Percentiles rank a stretch among this genome's conserved stretches.
Conservation (phyloP, 2,888 invertebrate species). For the Ligdia adustata region DNA sequence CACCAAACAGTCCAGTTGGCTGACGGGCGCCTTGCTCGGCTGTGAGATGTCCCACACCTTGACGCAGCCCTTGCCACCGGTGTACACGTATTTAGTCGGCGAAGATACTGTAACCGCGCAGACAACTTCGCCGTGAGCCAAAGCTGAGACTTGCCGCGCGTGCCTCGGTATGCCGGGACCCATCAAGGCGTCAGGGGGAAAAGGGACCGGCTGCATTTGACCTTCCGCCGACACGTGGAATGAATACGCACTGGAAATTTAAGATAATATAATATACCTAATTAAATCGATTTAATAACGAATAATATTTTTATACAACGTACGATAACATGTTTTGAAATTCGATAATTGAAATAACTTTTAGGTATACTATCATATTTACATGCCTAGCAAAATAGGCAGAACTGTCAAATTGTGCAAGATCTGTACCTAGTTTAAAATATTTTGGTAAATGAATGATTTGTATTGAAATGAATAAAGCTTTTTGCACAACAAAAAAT, state of each 20-base stretch:
- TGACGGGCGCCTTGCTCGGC: slow-evolving; percentile 94
- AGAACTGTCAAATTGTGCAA: no score
- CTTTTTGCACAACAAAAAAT: no score
- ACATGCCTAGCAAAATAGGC: no score
- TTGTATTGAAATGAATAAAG: no score
- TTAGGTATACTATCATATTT: no score
- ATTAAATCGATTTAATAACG: no score
- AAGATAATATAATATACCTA: no score
- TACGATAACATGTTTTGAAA: no score
- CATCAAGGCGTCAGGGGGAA: slow-evolving; percentile 96
- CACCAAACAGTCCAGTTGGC: slow-evolving; percentile 96
- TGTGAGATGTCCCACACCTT: slow-evolving; percentile 99
- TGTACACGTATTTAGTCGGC: slow-evolving; percentile 96
- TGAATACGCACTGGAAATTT: slow-evolving; percentile 92
- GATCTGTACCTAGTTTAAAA: no score
- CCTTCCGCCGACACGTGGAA: slow-evolving; percentile 96
- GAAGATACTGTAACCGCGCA: slow-evolving; percentile 98
- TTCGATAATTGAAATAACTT: no score
- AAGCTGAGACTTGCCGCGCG: slow-evolving; percentile 95
- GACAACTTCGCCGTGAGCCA: slow-evolving; percentile 98
- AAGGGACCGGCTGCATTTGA: slow-evolving; percentile 96
- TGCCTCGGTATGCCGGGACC: slow-evolving; percentile 97
- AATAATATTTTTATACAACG: no score
- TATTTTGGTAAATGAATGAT: no score
- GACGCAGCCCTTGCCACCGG: slow-evolving; percentile 98